These are phyloP conservation scores for Dolichopus griseipennis DNA, from an alignment of 2,888 invertebrate species.

Conservation along the genomic window DNA sequence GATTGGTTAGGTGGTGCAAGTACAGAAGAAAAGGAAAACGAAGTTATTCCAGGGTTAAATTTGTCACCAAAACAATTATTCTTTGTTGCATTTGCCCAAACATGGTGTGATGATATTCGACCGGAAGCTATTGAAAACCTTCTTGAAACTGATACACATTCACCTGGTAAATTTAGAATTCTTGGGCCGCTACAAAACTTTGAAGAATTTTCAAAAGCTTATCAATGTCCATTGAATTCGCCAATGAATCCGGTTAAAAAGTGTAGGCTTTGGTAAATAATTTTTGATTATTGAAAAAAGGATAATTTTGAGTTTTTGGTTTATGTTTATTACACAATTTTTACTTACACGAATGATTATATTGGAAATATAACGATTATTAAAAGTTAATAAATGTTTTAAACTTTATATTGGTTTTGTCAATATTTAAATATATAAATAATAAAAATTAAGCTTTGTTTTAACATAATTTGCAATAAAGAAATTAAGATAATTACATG, in stretches of 20 bases:
- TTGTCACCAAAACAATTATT: slow-evolving; percentile 25
- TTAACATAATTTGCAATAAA: no score
- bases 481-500: no score
- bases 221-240: slow-evolving; percentile 20
- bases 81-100: slow-evolving; percentile 25
- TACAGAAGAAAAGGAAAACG: slow-evolving; percentile 36
- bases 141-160: slow-evolving; percentile 22
- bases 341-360: no score
- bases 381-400: no score
- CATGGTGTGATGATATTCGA: slow-evolving; percentile 24
- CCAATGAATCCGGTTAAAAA: slow-evolving; percentile 9
- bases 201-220: slow-evolving; percentile 22
- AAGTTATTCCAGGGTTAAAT: slow-evolving; percentile 22
- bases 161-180: slow-evolving; percentile 24
- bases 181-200: slow-evolving; percentile 23
- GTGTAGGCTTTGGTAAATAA: slow-evolving; percentile 1
- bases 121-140: slow-evolving; percentile 22
- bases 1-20: slow-evolving; percentile 50
- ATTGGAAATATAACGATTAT: no score
- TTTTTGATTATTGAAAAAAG: no score
- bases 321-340: no score
- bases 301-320: no score
- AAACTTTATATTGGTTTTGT: no score
- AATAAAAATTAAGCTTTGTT: no score
- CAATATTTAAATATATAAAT: no score